Conservation (phyloP, 2,888 invertebrate species). For the Eupithecia exiguata region DNA sequence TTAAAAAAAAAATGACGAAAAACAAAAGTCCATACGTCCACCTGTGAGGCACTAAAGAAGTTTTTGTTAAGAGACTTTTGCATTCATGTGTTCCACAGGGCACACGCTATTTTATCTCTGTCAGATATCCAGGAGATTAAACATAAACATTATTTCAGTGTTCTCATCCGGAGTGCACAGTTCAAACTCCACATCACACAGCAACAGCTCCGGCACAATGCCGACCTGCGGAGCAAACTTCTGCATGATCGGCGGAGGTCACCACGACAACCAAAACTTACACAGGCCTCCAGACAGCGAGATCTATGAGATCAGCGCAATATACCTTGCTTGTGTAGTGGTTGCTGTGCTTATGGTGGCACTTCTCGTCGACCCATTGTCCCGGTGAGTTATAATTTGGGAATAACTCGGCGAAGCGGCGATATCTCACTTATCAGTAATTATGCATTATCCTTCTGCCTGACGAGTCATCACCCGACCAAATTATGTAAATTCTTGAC, state of each 20-base stretch:
- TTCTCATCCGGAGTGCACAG: conserved; percentile 90
- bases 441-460: not conserved
- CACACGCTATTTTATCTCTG: not conserved
- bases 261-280: conserved; percentile 88
- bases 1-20: not conserved
- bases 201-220: conserved; percentile 79
- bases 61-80: not conserved
- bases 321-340: conserved; percentile 94
- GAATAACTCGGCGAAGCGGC: not conserved
- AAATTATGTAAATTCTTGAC: not conserved
- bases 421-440: not conserved
- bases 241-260: conserved; percentile 87
- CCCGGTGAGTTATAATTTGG: conserved; percentile 84
- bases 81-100: not conserved
- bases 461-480: not conserved
- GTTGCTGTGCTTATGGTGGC: conserved; percentile 94
- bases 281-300: conserved; percentile 92
- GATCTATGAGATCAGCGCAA: conserved; percentile 94
- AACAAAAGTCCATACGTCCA: not conserved
- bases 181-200: conserved; percentile 68
- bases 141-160: conserved; percentile 73
- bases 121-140: not conserved
- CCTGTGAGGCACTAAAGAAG: no score
- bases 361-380: conserved; percentile 94
- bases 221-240: conserved; percentile 91